Base-by-base conservation (phyloP, 2,888 invertebrate species). In the Tryphoninae sp. region DNA sequence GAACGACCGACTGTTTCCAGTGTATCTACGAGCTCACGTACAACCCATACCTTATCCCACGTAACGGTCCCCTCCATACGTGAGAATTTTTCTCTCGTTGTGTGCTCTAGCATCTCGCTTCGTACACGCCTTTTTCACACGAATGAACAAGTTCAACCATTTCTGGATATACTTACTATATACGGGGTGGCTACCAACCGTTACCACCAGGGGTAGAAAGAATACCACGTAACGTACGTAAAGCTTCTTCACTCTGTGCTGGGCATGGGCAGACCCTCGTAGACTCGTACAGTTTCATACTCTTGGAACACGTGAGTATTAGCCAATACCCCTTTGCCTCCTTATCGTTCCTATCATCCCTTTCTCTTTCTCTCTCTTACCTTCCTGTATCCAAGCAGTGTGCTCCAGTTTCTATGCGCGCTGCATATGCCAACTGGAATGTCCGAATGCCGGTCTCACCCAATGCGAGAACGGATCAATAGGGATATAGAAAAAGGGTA, bases 31-130 rank as follows among this genome's bases (percentile, higher is more conserved):
- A 65, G 55, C 67, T 59, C 82, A 82, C 82, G 82, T 79, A 26
- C 58, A 42, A 49, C n/a, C 68, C 58, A 72, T 73, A 79, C 64
- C 71, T 82, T 68, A 82, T 68, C 62, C 26, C 68, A 59, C 73
- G 73, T 58, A 79, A 33, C 58, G 51, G 45, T 76, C 61, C 40
- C 61, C 40, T 78, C 61, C 71, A 53, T 59, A 51, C 62, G 65
- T 76, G 72, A 82, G 45, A 64, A 73, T 72, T 72, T 77, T 58
- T 72, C 72, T 51, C 33, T 33, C 33, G 33, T 61, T 13, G 55
- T 75, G 53, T 61, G 42, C 74, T 53, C 33, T 33, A 3, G 33
- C 33, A 1, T 4, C 53, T 59, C 33, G 16, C 16, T 16, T n/a
- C 42, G 42, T 49, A 16, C 61, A 55, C 40, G n/a, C 53, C 16